Evolutionary conservation across 1,140 invertebrate species (phyloP).

Genomic region (Drosophila parabipectinata): DNA sequence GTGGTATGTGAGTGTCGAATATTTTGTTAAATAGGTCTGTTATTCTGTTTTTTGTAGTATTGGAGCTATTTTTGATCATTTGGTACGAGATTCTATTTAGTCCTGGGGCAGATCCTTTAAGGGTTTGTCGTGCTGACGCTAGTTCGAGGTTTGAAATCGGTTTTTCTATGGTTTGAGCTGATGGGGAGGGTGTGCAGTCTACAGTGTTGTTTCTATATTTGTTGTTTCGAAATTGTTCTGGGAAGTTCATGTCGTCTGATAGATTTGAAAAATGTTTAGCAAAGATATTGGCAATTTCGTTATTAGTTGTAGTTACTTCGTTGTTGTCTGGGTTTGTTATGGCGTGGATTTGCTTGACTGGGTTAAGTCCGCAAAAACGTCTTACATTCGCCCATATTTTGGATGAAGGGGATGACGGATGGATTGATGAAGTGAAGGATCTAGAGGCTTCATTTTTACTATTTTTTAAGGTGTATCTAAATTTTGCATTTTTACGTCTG

Average conservation of each 20-base stretch:
- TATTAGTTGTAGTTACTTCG: too few species aligned
- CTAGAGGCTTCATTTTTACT: too few species aligned
- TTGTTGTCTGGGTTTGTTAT: too few species aligned
- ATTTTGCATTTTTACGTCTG: too few species aligned
- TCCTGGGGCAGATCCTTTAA: slow-evolving; percentile 4
- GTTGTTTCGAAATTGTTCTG: not conserved
- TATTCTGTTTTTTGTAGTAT: not conserved
- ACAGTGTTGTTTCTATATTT: not conserved
- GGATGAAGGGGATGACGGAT: too few species aligned
- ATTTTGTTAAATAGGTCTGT: slow-evolving; percentile 3
- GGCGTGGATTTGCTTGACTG: too few species aligned
- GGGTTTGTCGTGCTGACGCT: not conserved
- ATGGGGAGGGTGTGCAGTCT: not conserved
- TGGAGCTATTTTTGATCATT: slow-evolving; percentile 6
- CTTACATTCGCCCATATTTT: too few species aligned
- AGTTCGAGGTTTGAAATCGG: not conserved
- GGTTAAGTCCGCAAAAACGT: too few species aligned
- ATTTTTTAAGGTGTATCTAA: too few species aligned
- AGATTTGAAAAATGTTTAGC: slow-evolving; percentile 1
- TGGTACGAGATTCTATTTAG: not conserved
- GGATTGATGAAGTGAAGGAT: too few species aligned
- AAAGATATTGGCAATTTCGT: too few species aligned
- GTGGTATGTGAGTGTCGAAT: slow-evolving; percentile 17
- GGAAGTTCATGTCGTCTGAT: not conserved
- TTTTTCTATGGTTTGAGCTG: not conserved